Evolutionary conservation across 2,888 invertebrate genomes (phyloP).

Genomic region (Heliconius aoede): DNA sequence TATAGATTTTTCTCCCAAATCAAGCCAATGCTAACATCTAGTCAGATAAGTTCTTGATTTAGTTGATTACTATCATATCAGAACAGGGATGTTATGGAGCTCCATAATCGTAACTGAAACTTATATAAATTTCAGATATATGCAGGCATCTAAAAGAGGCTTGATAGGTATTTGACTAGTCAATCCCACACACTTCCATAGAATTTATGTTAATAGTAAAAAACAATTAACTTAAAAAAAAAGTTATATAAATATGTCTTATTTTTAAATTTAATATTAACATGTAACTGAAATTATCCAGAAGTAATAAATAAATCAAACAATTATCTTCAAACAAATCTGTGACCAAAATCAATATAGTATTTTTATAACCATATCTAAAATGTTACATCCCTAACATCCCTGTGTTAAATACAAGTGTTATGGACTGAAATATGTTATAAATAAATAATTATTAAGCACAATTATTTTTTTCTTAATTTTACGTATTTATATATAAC

Average conservation of each 20-base stretch:
- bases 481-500: no score
- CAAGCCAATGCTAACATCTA: constrained; percentile 36
- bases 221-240: no score
- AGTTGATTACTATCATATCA: constrained; percentile 9
- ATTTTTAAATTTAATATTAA: not conserved
- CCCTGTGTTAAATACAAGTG: constrained; percentile 1
- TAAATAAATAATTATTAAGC: not conserved
- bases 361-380: not conserved
- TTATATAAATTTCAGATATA: no score
- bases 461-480: no score
- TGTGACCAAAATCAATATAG: not conserved
- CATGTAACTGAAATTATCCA: no score
- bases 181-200: no score
- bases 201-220: no score
- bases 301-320: no score
- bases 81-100: not conserved
- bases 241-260: no score
- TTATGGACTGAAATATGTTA: constrained; percentile 8
- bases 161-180: no score
- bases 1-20: not conserved
- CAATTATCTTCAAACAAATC: no score
- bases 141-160: no score
- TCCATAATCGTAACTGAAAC: not conserved
- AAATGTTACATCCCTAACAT: not conserved
- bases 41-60: constrained; percentile 39